These are phyloP conservation scores for Scomber colias DNA, from an alignment of 2,113 vertebrate genomes.

Conservation along the genomic window DNA sequence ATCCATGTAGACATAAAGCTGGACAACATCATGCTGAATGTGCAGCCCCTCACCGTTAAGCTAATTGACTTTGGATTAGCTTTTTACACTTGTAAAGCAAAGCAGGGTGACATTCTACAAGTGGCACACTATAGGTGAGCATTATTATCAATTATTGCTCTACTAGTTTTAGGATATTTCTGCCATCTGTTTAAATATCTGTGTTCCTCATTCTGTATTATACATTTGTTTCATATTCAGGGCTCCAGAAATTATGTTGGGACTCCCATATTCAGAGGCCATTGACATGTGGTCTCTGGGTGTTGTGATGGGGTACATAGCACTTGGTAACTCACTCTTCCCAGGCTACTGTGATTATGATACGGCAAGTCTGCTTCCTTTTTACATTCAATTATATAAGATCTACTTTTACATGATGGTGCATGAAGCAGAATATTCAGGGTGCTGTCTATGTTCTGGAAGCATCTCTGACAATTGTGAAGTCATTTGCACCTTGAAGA, in stretches of 20 bases:
- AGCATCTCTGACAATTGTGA: no score
- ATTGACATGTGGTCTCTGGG: conserved; percentile 2
- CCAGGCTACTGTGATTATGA: no score
- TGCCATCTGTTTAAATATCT: not conserved
- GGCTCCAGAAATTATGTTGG: not conserved
- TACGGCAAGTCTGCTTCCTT: no score
- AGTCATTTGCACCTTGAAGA: no score
- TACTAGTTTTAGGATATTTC: no score
- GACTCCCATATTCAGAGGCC: not conserved
- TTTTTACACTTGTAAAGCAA: not conserved
- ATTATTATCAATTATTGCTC: no score
- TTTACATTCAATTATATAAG: no score
- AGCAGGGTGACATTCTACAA: not conserved
- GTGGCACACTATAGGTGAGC: not conserved
- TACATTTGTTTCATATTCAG: no score
- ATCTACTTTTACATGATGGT: no score
- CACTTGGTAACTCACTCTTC: no score
- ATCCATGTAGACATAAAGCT: not conserved
- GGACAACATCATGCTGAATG: not conserved
- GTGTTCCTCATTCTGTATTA: not conserved
- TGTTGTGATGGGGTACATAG: not conserved
- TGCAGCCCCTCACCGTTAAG: not conserved
- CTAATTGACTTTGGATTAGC: conserved; percentile 2
- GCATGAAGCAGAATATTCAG: no score
- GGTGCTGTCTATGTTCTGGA: no score